Evolutionary conservation across 2,888 invertebrate genomes (phyloP), one percentile per base, ranked within the genome.

Genomic region (Eutolmus rufibarbis): DNA sequence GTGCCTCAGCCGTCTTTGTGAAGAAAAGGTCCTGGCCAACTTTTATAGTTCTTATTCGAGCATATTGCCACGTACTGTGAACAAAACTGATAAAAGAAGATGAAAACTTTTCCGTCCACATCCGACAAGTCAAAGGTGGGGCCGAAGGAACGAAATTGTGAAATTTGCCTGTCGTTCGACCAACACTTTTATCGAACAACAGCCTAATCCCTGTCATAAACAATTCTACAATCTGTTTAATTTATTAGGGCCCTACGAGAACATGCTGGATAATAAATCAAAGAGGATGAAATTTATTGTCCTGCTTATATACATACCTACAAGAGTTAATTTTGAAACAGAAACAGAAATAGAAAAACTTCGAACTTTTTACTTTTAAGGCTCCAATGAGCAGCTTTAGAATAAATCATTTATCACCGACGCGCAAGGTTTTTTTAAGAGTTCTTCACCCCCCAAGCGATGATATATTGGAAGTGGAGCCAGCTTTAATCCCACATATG

Each of bases 181-280:
- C 28, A 81, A 81, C 81, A 81, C 14, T 81, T 46, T 46, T 31
- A 19, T 31, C 28, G 23, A 56, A 77, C 37, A 77, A 37, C 12
- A 40, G 12, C 40, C 37, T 77, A 40, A 81, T 81, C 34, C 37
- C 31, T 81, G 57, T 34, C 56, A 31, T 81, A 81, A 81, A 81
- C 81, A 81, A 56, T 81, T 81, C 14, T 66, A 46, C 81, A 28
- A n/a, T 81, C 31, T 23, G 81, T n/a, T 46, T 81, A n/a, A 51
- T 56, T 81, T 56, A 81, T 56, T 81, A 28, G 28, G 51, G 56
- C 0, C 3, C 2, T 56, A 16, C 8, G 81, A 31, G 57, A 56
- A 16, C 81, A 34, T 56, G 31, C 34, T 9, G 28, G 56, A 46
- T 56, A 28, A 81, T 7, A 81, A 46, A 56, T 81, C 46, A 31